These are phyloP conservation scores for Hydrophis major DNA, from an alignment of 2,797 vertebrate genomes.

Conservation along the genomic window DNA sequence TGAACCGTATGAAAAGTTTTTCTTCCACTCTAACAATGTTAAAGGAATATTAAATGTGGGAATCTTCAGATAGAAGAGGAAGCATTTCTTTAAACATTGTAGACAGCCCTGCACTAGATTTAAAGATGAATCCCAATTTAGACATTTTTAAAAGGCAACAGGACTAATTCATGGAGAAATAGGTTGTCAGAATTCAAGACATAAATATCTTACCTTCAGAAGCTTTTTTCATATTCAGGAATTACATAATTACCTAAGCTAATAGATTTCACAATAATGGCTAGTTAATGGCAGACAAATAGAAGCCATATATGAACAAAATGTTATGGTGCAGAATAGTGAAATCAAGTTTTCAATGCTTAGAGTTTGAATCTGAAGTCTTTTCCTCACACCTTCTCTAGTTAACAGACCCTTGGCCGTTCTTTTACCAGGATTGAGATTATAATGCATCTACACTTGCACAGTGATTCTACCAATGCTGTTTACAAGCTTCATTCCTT, in stretches of 20 bases:
- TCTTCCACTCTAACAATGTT: neutral
- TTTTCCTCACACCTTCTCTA: neutral
- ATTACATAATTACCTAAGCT: neutral
- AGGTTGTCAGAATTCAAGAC: neutral
- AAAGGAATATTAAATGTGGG: neutral
- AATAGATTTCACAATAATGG: neutral
- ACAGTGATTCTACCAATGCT: neutral
- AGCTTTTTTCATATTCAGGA: neutral
- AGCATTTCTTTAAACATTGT: neutral
- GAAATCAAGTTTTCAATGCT: neutral
- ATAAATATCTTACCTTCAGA: neutral
- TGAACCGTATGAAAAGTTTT: neutral
- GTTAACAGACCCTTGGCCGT: neutral
- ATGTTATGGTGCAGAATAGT: neutral
- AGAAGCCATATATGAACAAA: neutral
- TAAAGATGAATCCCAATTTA: neutral
- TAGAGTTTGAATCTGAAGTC: neutral
- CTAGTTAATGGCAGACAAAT: neutral
- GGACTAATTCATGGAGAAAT: neutral
- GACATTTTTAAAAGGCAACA: neutral
- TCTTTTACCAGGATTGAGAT: neutral
- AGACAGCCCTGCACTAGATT: neutral
- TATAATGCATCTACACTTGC: neutral
- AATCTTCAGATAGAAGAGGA: neutral
- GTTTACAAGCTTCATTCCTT: neutral